These are phyloP conservation scores for sheep (Ovis aries) DNA, from an alignment of 2,113 vertebrate genomes.

Conservation along the genomic window DNA sequence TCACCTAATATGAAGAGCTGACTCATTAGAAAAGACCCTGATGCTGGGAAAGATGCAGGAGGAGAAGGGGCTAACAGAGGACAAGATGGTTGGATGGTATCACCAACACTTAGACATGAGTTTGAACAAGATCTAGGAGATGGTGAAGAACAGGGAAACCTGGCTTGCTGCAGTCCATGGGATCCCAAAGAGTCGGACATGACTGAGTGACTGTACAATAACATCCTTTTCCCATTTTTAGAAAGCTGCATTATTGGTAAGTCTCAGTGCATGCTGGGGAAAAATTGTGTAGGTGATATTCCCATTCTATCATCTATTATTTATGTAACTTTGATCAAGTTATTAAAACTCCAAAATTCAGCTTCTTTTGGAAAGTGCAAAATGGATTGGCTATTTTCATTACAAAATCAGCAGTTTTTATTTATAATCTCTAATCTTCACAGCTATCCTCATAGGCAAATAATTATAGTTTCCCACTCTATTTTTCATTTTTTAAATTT, in stretches of 20 bases:
- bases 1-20: neutral
- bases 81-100: neutral
- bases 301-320: neutral
- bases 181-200: neutral
- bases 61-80: neutral
- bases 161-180: neutral
- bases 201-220: neutral
- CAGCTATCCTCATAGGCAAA: neutral
- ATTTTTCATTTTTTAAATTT: neutral
- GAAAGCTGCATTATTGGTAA: neutral
- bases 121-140: neutral
- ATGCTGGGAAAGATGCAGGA: neutral
- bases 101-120: accelerated
- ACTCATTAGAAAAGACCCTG: neutral
- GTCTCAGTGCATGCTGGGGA: neutral
- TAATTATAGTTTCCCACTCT: neutral
- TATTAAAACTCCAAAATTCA: neutral
- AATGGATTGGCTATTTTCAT: neutral
- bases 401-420: neutral
- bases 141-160: neutral
- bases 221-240: neutral
- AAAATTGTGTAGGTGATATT: neutral
- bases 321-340: neutral
- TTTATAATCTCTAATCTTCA: neutral
- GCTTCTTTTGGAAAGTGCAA: neutral